Base-by-base conservation (phyloP, 2,797 vertebrate species). In the Carcharodon carcharias region DNA sequence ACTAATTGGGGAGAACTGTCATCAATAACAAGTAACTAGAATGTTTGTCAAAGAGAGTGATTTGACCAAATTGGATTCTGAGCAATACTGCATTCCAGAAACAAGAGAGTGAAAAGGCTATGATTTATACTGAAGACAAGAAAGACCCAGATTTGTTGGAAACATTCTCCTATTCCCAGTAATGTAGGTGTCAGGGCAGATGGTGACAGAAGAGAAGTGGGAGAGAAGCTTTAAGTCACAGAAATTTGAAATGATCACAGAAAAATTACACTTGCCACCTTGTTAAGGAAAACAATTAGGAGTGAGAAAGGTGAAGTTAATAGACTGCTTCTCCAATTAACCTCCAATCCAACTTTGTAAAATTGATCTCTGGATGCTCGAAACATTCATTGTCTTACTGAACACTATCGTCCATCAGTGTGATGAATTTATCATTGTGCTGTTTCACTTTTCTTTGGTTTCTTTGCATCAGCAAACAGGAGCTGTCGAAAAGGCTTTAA, bases 401-500 rank as follows among this genome's bases (percentile, higher is more conserved):
- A 69, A 73, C 67, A 58, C 45, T 69, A 50, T 77, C 54, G 56
- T 73, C 94, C 11, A 35, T 95, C 94, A 77, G 14, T 31, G 50
- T 95, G 31, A 56, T 58, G 14, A 73, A 56, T 95, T 95, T 95
- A n/a, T 56, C 69, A 95, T 6, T 14, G 77, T 95, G 14, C 50
- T 56, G 4, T 71, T 92, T 71, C 40, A 95, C 65, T 71, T 96
- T 56, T 96, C 1, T 93, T 96, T 3, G 56, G 0, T 23, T 3
- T 96, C 8, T 96, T 89, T 95, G 96, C 96, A 61, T 85, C 97
- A 99, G 99, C 98, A 97, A 99, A 99, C 96, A 98, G 99, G 58
- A 98, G 97, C 96, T 99, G 99, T 96, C 98, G 98, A 97, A 98
- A 97, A 96, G 99, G 99, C 50, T 99, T 98, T 97, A 98, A 98